A percentile compares a stretch with the other conserved stretches of the same genome.
phyloP scores from a whole-genome alignment of 2,888 invertebrate genomes.

The Thecophora atra region DNA sequence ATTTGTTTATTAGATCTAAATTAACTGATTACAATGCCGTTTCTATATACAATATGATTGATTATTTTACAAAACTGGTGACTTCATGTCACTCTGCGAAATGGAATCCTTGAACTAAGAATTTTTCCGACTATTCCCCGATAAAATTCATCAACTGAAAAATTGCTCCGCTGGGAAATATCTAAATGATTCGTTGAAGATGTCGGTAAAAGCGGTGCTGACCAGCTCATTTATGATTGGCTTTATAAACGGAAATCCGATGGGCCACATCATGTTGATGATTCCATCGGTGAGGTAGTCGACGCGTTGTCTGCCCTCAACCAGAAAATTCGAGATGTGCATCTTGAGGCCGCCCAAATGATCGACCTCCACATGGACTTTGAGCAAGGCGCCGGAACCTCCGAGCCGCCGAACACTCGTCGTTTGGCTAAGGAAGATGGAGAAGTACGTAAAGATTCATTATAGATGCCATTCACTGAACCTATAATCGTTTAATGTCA shows the following conservation, averaged over 20 bases:
- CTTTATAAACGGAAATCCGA: conserved; percentile 78
- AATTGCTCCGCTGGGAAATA: conserved; percentile 77
- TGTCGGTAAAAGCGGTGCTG: conserved; percentile 83
- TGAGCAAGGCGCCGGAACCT: conserved; percentile 66
- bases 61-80: not conserved
- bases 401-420: conserved; percentile 66
- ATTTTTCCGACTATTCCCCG: no score
- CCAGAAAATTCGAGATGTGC: conserved; percentile 78
- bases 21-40: not conserved
- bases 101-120: no score
- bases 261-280: conserved; percentile 84
- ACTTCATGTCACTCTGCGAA: no score
- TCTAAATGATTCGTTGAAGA: conserved; percentile 79
- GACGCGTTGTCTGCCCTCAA: conserved; percentile 70
- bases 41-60: not conserved
- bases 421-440: conserved; percentile 63
- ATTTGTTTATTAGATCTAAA: no score
- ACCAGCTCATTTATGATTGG: conserved; percentile 85
- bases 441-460: not conserved
- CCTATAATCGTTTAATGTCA: conserved; percentile 76
- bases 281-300: conserved; percentile 76
- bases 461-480: conserved; percentile 36
- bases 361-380: conserved; percentile 78
- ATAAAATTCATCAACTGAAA: conserved; percentile 59
- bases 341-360: conserved; percentile 80